A percentile compares a stretch with the other conserved stretches of the same genome.
Conservation (phyloP, 2,888 invertebrate genomes). For the Trichopria drosophilae region DNA sequence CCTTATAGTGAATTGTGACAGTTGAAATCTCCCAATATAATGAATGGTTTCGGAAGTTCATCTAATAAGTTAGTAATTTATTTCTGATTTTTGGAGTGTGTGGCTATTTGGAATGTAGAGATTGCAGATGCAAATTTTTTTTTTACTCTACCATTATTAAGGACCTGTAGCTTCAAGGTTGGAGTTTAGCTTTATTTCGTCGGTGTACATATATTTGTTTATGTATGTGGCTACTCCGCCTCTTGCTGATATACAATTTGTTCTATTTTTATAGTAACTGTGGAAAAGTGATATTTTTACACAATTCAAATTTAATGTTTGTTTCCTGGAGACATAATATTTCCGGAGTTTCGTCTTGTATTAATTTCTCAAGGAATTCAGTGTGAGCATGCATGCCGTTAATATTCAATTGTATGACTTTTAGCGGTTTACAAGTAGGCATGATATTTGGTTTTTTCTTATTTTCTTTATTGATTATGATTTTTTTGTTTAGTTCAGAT, state of each 20-base stretch:
- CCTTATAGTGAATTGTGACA: constrained; percentile 32
- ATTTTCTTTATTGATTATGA: too few species aligned
- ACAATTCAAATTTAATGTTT: constrained; percentile 11
- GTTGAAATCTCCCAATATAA: constrained; percentile 40
- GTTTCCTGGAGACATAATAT: constrained; percentile 16
- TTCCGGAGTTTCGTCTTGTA: not conserved
- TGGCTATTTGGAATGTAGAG: too few species aligned
- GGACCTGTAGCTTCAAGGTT: constrained; percentile 24
- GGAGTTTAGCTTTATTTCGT: constrained; percentile 7
- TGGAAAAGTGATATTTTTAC: constrained; percentile 1
- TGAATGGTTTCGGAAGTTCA: constrained; percentile 34
- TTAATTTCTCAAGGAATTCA: constrained; percentile 6
- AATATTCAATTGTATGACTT: constrained; percentile 16
- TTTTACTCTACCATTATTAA: not conserved
- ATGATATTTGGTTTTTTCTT: too few species aligned
- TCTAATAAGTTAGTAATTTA: too few species aligned
- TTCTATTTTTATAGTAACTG: constrained; percentile 9
- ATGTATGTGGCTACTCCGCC: constrained; percentile 14
- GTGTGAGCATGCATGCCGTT: constrained; percentile 6
- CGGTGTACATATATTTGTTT: not conserved
- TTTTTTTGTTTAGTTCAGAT: too few species aligned
- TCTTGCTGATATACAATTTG: constrained; percentile 3
- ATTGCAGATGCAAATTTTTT: not conserved
- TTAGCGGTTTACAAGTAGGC: too few species aligned
- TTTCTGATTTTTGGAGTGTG: too few species aligned